Evolutionary conservation across 2,888 invertebrate genomes (phyloP), one percentile per base, ranked within the genome.

Genomic region (Epinotia brunnichana): DNA sequence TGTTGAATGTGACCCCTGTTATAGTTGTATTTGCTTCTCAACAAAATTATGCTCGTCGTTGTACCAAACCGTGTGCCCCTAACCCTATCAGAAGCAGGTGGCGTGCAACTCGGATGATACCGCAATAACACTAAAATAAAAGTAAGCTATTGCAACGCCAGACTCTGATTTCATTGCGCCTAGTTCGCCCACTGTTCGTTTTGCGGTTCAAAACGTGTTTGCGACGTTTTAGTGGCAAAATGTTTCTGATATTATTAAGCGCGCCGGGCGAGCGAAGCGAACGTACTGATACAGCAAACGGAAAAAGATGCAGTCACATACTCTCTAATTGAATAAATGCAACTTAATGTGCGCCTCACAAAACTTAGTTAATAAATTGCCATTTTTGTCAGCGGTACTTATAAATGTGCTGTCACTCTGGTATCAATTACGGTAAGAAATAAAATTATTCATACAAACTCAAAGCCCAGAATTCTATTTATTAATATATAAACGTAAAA

Each of bases 91-190:
- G 85, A 81, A 82, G 81, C 87, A 88, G 87, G 86, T 88, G 88
- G 82, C 74, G 68, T 69, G 69, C 78, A 78, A 79, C 81, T 79
- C 78, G 78, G 81, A 80, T 84, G 86, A 83, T 84, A 83, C 84
- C 82, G 83, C 87, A 87, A 87, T 88, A 88, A 87, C 83, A 84
- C 81, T 85, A 83, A 87, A 87, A 88, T 88, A 86, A 88, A 88
- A 86, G 83, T 82, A 85, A 87, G 81, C 82, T 85, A 85, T 84
- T 81, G 84, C 85, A 79, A 66, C 64, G 19, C 79, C 78, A 75
- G 73, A 73, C 74, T 79, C 81, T 78, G 81, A 83, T 82, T 83
- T 81, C 76, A 77, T 74, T 76, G 67, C 19, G 73, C 73, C 73
- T 73, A 72, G 61, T 41, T 56, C 57, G 35, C 62, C 71, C 44